Percentiles rank a stretch among this genome's conserved stretches.
Evolutionary conservation across 2,113 vertebrate genomes (phyloP).

Genomic region (Nansenia antarctica): DNA sequence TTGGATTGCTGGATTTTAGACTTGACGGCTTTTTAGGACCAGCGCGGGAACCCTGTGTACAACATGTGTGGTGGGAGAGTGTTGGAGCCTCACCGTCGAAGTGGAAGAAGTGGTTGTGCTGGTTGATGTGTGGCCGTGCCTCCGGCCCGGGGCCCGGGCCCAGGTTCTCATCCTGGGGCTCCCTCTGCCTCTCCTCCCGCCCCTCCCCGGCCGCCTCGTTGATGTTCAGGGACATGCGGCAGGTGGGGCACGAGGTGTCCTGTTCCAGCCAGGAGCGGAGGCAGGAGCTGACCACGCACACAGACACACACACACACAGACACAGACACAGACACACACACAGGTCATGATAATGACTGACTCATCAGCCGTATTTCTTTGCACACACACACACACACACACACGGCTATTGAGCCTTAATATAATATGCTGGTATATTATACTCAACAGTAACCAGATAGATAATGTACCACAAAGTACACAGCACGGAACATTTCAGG

Average conservation of each 20-base stretch:
- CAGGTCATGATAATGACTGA: background rate
- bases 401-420: too few relatives aligned
- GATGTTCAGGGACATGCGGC: constrained; percentile 94
- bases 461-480: background rate
- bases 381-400: too few relatives aligned
- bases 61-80: background rate
- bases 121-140: constrained; percentile 88
- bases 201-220: constrained; percentile 76
- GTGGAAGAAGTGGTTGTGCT: constrained; percentile 99
- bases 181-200: constrained; percentile 79
- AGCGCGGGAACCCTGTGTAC: too few relatives aligned
- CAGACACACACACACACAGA: background rate
- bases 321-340: background rate
- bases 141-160: constrained; percentile 84
- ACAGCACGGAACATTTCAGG: background rate
- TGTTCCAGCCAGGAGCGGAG: constrained; percentile 97
- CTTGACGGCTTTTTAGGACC: too few relatives aligned
- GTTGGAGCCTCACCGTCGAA: constrained; percentile 84
- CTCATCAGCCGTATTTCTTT: too few relatives aligned
- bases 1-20: too few relatives aligned
- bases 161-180: constrained; percentile 83
- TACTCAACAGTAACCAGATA: too few relatives aligned
- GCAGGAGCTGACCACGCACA: constrained; percentile 80
- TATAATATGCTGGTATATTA: too few relatives aligned
- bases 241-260: constrained; percentile 96